These are phyloP conservation scores for Oostethus manadensis DNA, from an alignment of 2,113 vertebrate genomes.

Conservation along the genomic window DNA sequence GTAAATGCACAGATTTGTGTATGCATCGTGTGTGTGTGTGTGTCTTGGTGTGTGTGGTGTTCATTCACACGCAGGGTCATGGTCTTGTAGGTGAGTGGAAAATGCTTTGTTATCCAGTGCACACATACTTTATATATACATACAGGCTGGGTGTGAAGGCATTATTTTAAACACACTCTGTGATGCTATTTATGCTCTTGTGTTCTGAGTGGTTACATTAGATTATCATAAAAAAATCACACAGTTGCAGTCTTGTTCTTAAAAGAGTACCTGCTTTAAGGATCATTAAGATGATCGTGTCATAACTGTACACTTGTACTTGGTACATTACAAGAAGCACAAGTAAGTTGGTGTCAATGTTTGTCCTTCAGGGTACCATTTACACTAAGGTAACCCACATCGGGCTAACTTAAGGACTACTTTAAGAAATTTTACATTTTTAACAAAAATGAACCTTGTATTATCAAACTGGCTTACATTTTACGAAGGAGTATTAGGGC, in stretches of 20 bases:
- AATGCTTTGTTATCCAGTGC: constrained; percentile 33
- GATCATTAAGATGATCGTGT: not conserved
- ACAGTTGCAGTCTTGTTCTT: constrained; percentile 27
- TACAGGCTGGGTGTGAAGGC: constrained; percentile 51
- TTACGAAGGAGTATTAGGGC: not conserved
- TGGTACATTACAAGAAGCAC: not conserved
- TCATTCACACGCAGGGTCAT: constrained; percentile 31
- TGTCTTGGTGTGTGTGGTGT: constrained; percentile 21
- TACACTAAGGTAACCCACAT: too few relatives aligned
- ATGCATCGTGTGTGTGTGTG: constrained; percentile 41
- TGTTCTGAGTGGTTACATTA: constrained; percentile 45
- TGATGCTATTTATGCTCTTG: constrained; percentile 40
- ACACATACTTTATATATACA: constrained; percentile 59
- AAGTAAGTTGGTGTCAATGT: not conserved
- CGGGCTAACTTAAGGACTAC: not conserved
- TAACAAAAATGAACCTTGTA: not conserved
- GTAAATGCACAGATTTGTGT: constrained; percentile 38
- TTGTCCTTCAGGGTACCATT: not conserved
- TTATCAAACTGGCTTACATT: not conserved
- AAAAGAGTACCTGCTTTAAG: not conserved
- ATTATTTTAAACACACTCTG: constrained; percentile 47
- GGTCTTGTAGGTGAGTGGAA: constrained; percentile 18
- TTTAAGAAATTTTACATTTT: not conserved
- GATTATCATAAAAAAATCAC: constrained; percentile 36
- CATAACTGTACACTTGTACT: constrained; percentile 23